Evolutionary conservation across 2,797 vertebrate genomes (phyloP).

Genomic region (Xiphophorus birchmanni): DNA sequence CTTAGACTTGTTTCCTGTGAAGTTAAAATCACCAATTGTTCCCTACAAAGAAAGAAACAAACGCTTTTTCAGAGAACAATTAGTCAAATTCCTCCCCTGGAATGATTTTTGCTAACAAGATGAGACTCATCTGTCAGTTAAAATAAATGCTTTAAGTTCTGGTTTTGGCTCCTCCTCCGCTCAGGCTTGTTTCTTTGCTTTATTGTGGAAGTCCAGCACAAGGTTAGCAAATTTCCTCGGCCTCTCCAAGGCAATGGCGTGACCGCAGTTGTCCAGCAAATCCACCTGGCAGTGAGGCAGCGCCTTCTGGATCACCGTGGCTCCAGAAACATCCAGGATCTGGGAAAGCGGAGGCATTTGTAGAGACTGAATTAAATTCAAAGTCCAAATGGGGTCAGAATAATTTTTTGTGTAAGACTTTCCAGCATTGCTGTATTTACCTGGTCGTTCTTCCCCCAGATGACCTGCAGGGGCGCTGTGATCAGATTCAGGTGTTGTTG

Average conservation of each 20-base stretch:
- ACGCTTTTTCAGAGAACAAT: not conserved
- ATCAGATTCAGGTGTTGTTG: slow-evolving; percentile 90
- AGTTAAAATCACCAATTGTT: not conserved
- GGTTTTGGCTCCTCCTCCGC: not conserved
- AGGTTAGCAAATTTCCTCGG: slow-evolving; percentile 90
- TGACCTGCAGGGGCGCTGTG: slow-evolving; percentile 86
- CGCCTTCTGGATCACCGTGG: slow-evolving; percentile 77
- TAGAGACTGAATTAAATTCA: not conserved
- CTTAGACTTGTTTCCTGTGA: not conserved
- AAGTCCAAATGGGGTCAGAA: not conserved
- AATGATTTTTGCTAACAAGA: not conserved
- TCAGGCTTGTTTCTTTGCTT: slow-evolving; percentile 85
- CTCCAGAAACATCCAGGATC: slow-evolving; percentile 91
- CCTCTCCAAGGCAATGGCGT: slow-evolving; percentile 89
- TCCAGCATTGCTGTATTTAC: slow-evolving; percentile 62
- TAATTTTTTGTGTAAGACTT: not conserved
- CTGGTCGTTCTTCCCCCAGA: slow-evolving; percentile 97
- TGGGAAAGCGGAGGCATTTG: slow-evolving; percentile 46
- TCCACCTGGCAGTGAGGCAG: slow-evolving; percentile 84
- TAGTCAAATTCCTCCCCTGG: not conserved
- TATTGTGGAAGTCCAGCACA: slow-evolving; percentile 83
- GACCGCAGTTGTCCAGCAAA: slow-evolving; percentile 92
- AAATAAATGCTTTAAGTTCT: not conserved
- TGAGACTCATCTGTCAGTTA: not conserved
- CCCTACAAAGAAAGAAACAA: not conserved